Conservation (phyloP, 1,140 invertebrate genomes). For the Tetragnatha versicolor region DNA sequence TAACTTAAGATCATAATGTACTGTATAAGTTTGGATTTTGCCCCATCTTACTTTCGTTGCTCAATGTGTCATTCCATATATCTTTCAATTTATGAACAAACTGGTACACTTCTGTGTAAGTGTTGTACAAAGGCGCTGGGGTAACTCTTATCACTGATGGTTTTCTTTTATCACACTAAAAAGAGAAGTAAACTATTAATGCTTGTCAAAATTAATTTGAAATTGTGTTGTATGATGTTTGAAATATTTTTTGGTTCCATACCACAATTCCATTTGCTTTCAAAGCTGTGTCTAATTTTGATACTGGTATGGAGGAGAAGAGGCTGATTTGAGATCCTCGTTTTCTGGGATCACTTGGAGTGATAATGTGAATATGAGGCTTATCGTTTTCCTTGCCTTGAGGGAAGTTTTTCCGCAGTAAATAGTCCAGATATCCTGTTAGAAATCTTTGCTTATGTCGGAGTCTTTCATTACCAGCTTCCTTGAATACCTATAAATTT, state of each 20-base stretch:
- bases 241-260: conserved; percentile 58
- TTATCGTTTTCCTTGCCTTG: neutral
- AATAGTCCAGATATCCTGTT: conserved; percentile 70
- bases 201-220: neutral
- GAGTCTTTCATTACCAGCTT: conserved; percentile 66
- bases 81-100: conserved; percentile 61
- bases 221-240: neutral
- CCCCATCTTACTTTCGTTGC: conserved; percentile 10
- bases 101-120: conserved; percentile 67
- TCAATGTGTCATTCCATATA: neutral
- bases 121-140: conserved; percentile 69
- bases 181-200: conserved; percentile 23
- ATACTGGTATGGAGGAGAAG: conserved; percentile 63
- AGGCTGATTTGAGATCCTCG: conserved; percentile 70
- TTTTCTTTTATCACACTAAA: conserved; percentile 68
- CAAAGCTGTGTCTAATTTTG: conserved; percentile 66
- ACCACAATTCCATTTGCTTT: conserved; percentile 68
- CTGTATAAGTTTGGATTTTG: too few relatives aligned
- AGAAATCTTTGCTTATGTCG: conserved; percentile 67
- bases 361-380: conserved; percentile 66
- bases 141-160: conserved; percentile 69
- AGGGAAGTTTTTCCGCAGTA: conserved; percentile 61
- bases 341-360: conserved; percentile 67
- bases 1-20: too few relatives aligned
- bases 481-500: conserved; percentile 66